Percentiles rank a stretch among this genome's conserved stretches.
These are phyloP conservation scores for Colinus virginianus DNA, from an alignment of 2,113 vertebrate species.

Conservation along the genomic window DNA sequence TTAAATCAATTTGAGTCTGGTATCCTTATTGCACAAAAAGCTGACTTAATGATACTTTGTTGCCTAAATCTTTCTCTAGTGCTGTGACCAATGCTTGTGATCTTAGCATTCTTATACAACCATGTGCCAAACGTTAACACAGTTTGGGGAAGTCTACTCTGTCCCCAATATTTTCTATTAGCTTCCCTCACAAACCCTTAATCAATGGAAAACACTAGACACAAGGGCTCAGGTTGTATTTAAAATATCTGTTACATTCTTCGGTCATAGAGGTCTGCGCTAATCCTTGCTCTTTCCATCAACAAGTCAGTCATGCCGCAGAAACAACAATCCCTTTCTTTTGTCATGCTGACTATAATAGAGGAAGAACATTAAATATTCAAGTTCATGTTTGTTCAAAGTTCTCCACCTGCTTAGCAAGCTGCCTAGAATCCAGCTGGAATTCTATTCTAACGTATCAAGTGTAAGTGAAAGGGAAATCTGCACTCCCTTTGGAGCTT, in stretches of 20 bases:
- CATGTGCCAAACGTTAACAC: neutral
- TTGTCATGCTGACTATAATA: neutral
- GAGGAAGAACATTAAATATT: neutral
- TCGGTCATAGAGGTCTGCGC: neutral
- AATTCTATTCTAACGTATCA: neutral
- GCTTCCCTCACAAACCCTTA: neutral
- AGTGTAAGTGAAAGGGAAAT: neutral
- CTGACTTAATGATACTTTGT: neutral
- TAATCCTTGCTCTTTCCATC: neutral
- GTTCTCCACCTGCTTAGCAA: neutral
- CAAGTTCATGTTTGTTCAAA: neutral
- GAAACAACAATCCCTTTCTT: neutral
- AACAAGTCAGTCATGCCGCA: neutral
- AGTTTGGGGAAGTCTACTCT: neutral
- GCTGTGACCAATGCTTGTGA: fast-evolving
- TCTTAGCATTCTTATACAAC: neutral
- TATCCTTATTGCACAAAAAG: neutral
- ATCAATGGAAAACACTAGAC: neutral
- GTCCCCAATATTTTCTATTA: neutral
- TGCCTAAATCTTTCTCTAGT: neutral
- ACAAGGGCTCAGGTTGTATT: neutral
- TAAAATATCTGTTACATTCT: neutral
- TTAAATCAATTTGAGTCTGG: neutral
- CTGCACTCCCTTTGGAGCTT: neutral
- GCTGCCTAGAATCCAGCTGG: neutral